Evolutionary conservation across 2,113 vertebrate genomes (phyloP).

Genomic region (Barnardius zonarius): DNA sequence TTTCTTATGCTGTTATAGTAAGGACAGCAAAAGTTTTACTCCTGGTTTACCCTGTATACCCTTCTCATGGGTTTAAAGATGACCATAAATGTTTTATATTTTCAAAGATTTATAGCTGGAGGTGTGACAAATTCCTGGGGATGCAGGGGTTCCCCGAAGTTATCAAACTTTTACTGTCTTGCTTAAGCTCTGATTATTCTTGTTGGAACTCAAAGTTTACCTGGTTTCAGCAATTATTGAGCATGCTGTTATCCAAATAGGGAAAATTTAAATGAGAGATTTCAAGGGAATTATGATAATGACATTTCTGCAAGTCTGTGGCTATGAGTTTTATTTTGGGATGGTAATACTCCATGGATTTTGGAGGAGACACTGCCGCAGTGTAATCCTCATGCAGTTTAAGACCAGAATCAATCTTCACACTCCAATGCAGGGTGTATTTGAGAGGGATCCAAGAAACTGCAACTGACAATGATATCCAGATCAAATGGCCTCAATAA

Average conservation of each 20-base stretch:
- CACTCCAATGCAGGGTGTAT: fast-evolving
- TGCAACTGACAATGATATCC: neutral
- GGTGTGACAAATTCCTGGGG: neutral
- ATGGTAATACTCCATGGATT: neutral
- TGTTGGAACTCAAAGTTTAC: neutral
- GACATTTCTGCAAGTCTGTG: neutral
- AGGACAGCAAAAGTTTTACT: neutral
- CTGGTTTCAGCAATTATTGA: neutral
- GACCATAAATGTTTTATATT: neutral
- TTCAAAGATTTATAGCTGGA: neutral
- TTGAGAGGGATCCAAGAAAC: neutral
- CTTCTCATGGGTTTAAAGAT: neutral
- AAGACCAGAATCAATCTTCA: neutral
- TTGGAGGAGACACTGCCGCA: neutral
- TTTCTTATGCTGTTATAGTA: neutral
- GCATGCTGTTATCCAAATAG: neutral
- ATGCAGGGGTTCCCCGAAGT: neutral
- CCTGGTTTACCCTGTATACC: neutral
- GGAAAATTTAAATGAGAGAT: neutral
- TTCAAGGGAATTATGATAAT: neutral
- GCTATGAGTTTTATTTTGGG: neutral
- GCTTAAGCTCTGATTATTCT: neutral
- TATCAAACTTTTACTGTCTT: neutral
- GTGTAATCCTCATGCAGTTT: neutral
- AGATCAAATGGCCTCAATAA: neutral